phyloP scores from a whole-genome alignment of 2,113 vertebrate species.

The Urocitellus parryii region DNA sequence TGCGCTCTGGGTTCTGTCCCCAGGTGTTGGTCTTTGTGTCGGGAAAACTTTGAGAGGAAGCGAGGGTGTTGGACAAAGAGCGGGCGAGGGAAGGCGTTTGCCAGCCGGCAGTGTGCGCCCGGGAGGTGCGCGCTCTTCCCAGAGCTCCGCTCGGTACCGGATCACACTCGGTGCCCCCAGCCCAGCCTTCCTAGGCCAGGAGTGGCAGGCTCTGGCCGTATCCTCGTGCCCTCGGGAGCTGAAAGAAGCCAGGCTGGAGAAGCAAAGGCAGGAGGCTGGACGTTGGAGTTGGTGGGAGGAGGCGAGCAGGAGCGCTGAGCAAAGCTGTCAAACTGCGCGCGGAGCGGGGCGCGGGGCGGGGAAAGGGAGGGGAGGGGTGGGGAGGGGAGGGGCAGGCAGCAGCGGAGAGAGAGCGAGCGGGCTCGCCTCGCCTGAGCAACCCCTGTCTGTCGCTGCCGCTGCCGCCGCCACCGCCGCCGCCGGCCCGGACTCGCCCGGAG shows the following conservation, averaged over 20 bases:
- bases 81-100: not conserved
- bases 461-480: conserved; percentile 7
- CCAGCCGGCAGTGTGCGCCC: not conserved
- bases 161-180: not conserved
- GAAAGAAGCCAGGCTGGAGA: not conserved
- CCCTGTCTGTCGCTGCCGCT: conserved; percentile 65
- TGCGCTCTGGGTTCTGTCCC: conserved; percentile 50
- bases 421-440: conserved; percentile 62
- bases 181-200: not conserved
- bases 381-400: conserved; percentile 16
- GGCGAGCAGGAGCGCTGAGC: conserved; percentile 42
- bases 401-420: not conserved
- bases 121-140: not conserved
- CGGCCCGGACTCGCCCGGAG: conserved; percentile 75
- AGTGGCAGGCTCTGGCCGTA: conserved; percentile 17
- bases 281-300: conserved; percentile 58
- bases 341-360: conserved; percentile 50
- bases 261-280: conserved; percentile 1
- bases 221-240: not conserved
- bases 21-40: conserved; percentile 79
- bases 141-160: not conserved
- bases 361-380: not conserved
- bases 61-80: conserved; percentile 69
- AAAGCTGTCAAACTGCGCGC: conserved; percentile 77
- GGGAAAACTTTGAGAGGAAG: conserved; percentile 77